These are phyloP conservation scores for Eupithecia inturbata DNA, from an alignment of 2,888 invertebrate genomes.

Conservation along the genomic window DNA sequence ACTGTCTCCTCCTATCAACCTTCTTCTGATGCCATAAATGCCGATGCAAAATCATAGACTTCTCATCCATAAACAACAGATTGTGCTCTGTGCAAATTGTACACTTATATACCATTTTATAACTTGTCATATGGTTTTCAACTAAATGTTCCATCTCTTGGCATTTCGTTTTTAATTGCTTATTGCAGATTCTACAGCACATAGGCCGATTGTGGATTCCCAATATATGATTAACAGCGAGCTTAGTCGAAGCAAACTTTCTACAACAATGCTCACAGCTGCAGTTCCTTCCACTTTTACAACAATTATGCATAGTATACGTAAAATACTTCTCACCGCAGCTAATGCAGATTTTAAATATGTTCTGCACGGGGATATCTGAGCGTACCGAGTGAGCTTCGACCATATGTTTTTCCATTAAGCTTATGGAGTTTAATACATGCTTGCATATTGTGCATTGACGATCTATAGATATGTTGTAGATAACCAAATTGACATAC, in stretches of 20 bases:
- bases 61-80: conserved; percentile 39
- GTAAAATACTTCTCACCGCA: conserved; percentile 35
- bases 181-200: conserved; percentile 50
- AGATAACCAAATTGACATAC: not conserved
- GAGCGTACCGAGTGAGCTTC: conserved; percentile 54
- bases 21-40: conserved; percentile 34
- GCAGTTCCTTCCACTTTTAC: rapidly evolving
- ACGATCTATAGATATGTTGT: not conserved
- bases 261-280: conserved; percentile 49
- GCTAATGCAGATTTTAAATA: conserved; percentile 24
- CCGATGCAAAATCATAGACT: conserved; percentile 32
- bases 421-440: not conserved
- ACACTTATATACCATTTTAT: conserved; percentile 51
- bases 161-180: conserved; percentile 44
- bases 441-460: conserved; percentile 17
- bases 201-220: not conserved
- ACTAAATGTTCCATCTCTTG: conserved; percentile 54
- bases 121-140: conserved; percentile 51
- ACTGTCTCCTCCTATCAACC: conserved; percentile 28
- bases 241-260: conserved; percentile 42
- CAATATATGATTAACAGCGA: conserved; percentile 40
- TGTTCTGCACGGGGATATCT: conserved; percentile 44
- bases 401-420: conserved; percentile 43
- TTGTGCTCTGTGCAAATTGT: conserved; percentile 41
- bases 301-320: conserved; percentile 48